phyloP scores from a whole-genome alignment of 2,113 vertebrate genomes.

The Synodontis membranacea region DNA sequence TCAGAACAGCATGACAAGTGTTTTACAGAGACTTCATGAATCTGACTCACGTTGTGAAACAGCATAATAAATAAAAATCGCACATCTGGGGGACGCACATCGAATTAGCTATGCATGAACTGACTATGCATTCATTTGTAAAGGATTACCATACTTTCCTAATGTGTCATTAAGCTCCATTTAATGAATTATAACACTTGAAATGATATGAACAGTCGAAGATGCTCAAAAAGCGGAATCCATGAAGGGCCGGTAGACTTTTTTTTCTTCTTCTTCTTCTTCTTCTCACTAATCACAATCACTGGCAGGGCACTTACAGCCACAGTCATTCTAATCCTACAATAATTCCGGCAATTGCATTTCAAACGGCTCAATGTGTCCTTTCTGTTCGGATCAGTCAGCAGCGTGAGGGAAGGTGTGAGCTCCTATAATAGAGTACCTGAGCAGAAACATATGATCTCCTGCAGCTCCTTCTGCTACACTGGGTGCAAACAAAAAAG shows the following conservation, averaged over 20 bases:
- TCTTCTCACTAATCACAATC: constrained; percentile 41
- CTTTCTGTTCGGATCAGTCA: constrained; percentile 48
- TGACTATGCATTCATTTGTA: constrained; percentile 51
- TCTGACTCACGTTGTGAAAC: constrained; percentile 23
- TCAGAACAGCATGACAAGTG: constrained; percentile 42
- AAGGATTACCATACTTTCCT: constrained; percentile 47
- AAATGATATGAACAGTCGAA: constrained; percentile 43
- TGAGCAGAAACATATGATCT: constrained; percentile 58
- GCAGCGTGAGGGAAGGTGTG: constrained; percentile 51
- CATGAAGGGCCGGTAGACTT: constrained; percentile 14
- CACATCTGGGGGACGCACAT: constrained; percentile 20
- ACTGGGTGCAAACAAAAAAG: constrained; percentile 75
- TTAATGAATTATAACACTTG: constrained; percentile 46
- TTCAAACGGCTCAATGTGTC: constrained; percentile 52
- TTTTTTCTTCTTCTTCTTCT: not conserved
- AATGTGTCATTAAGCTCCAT: constrained; percentile 49
- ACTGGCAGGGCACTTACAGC: constrained; percentile 44
- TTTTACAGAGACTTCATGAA: constrained; percentile 44
- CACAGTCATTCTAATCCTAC: constrained; percentile 43
- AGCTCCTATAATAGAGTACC: constrained; percentile 62
- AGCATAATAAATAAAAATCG: constrained; percentile 32
- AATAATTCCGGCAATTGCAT: constrained; percentile 50
- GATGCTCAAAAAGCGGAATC: constrained; percentile 27
- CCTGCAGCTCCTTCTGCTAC: constrained; percentile 74
- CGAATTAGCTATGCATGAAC: constrained; percentile 43